phyloP scores from a whole-genome alignment of 2,797 vertebrate genomes.

The Gallirallus australis region DNA sequence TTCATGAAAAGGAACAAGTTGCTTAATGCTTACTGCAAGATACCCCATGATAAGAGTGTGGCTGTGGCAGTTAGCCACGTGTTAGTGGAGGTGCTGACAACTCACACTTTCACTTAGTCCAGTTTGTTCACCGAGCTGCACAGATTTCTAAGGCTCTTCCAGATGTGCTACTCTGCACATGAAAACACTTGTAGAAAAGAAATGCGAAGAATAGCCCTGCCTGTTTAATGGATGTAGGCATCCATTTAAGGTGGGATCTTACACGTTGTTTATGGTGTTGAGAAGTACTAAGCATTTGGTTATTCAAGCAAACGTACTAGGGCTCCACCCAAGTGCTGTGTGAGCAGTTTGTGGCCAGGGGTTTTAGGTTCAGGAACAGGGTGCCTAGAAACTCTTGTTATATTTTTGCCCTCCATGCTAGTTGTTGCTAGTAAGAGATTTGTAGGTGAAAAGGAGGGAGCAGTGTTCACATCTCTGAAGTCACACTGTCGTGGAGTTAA shows the following conservation, averaged over 20 bases:
- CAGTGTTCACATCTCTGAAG: background rate
- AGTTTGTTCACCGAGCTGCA: background rate
- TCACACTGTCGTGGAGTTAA: background rate
- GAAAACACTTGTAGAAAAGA: background rate
- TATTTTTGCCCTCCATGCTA: rapidly evolving
- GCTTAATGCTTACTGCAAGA: background rate
- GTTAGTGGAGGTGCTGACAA: background rate
- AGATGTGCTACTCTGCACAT: rapidly evolving
- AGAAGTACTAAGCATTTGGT: background rate
- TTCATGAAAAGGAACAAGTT: background rate
- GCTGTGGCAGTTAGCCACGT: background rate
- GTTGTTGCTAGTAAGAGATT: background rate
- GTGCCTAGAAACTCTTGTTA: background rate
- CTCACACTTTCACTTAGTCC: background rate
- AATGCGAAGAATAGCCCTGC: background rate
- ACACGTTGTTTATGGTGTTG: background rate
- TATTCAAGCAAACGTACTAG: background rate
- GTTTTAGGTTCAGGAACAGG: background rate
- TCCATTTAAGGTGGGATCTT: background rate
- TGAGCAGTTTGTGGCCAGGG: background rate
- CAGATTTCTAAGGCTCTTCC: background rate
- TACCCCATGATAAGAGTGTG: background rate
- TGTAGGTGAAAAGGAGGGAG: background rate
- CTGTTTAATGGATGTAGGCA: background rate
- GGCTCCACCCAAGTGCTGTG: rapidly evolving